Conservation (phyloP, 2,797 vertebrate species). For the Alouatta caraya region DNA sequence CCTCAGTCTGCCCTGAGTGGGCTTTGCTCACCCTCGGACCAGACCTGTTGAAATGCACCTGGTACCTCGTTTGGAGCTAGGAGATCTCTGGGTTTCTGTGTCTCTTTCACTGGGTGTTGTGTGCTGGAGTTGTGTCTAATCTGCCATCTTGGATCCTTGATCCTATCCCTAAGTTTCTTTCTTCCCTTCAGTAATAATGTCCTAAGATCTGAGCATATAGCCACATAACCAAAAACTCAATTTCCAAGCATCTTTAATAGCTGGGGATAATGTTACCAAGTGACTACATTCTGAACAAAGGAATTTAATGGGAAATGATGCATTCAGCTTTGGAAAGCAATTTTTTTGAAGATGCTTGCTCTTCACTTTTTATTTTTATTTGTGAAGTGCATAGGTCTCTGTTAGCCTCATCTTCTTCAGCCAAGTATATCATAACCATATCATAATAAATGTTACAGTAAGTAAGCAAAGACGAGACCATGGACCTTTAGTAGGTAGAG, state of each 20-base stretch:
- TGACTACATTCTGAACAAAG: not conserved
- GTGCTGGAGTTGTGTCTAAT: too few species aligned
- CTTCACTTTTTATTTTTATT: not conserved
- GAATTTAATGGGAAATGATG: not conserved
- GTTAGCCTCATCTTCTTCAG: not conserved
- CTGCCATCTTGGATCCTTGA: too few species aligned
- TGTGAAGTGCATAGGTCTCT: not conserved
- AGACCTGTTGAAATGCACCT: too few species aligned
- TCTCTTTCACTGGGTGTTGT: too few species aligned
- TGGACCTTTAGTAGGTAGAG: not conserved
- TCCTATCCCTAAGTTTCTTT: not conserved
- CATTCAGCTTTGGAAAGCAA: not conserved
- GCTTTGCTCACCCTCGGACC: too few species aligned
- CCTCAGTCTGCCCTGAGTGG: too few species aligned
- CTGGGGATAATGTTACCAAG: not conserved
- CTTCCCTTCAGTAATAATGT: not conserved
- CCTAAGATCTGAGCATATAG: not conserved
- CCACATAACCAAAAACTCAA: not conserved
- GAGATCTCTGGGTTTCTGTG: too few species aligned
- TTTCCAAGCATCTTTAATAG: not conserved
- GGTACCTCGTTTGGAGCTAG: too few species aligned
- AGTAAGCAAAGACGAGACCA: not conserved
- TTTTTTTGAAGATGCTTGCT: not conserved
- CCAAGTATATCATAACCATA: not conserved
- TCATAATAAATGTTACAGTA: not conserved